Percentiles rank a stretch among this genome's conserved stretches.
Evolutionary conservation across 1,140 invertebrate genomes (phyloP).

Genomic region (Leptoteleia sp.): DNA sequence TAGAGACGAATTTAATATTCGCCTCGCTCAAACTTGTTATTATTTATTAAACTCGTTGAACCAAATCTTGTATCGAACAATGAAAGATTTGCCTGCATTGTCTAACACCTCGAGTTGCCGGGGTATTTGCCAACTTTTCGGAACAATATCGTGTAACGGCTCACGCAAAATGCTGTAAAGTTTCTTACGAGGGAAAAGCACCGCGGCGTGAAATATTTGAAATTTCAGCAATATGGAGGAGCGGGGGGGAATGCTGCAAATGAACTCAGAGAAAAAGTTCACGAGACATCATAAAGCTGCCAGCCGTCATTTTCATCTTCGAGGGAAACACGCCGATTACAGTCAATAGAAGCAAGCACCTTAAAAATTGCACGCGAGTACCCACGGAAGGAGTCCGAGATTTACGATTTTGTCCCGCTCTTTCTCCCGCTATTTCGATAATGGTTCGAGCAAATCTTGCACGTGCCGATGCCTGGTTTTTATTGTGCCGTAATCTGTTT

Average conservation of each 20-base stretch:
- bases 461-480: constrained; percentile 34
- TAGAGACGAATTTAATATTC: too few relatives aligned
- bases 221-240: constrained; percentile 19
- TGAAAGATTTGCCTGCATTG: not conserved
- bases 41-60: too few relatives aligned
- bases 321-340: constrained; percentile 29
- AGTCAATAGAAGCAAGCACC: constrained; percentile 28
- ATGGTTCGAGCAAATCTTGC: constrained; percentile 39
- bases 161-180: constrained; percentile 17
- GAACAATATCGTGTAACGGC: constrained; percentile 9
- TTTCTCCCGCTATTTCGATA: constrained; percentile 39
- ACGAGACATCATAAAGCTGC: constrained; percentile 26
- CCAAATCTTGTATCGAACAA: not conserved
- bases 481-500: constrained; percentile 37
- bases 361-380: constrained; percentile 35
- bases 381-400: constrained; percentile 17
- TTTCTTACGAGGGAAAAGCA: constrained; percentile 19
- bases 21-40: too few relatives aligned
- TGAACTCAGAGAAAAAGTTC: constrained; percentile 26
- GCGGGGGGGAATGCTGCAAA: constrained; percentile 5
- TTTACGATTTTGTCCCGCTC: constrained; percentile 35
- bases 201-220: not conserved
- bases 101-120: not conserved
- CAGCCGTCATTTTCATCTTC: constrained; percentile 33
- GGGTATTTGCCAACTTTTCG: constrained; percentile 3